Base-by-base conservation (phyloP, 2,113 vertebrate species). In the Acrocephalus kingi region DNA sequence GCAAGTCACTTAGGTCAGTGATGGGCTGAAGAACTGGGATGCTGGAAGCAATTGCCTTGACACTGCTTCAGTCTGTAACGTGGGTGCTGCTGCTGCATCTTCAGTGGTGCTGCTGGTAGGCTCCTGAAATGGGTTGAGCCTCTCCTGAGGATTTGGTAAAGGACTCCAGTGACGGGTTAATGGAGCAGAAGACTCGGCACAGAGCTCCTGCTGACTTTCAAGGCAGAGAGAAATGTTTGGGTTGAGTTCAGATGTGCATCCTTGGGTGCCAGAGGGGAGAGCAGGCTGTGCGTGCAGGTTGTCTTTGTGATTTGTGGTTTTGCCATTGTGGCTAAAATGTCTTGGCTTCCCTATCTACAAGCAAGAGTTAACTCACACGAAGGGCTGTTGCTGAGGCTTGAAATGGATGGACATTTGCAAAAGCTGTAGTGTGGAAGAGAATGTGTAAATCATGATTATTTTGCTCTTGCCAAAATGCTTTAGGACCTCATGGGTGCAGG, bases 331-430 rank as follows among this genome's bases (percentile, higher is more conserved):
- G 35, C 22, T 75, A n/a, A 63, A 37, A 21, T 30, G 7, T 30
- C 14, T 79, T 54, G n/a, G 23, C 5, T 80, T 82, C 22, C 6
- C 10, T 51, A 6, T 66, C 31, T 51, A 9, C 31, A 35, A 21
- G 33, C 35, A 74, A 13, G 67, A 51, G 51, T 85, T 76, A 62
- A 73, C 19, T 79, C 25, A 33, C 4, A 6, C 24, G 25, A 28
- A 63, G 23, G 31, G 30, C 30, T 74, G 14, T 59, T 21, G 9
- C 28, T 75, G 37, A 71, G 39, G 27, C 48, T 93, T 89, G 28
- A 87, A 75, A 84, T 49, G 56, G 54, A 37, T 79, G 28, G 11
- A 39, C 46, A 33, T 89, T 89, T 87, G 28, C 30, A 89, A 94
- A 91, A 94, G 28, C 3, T 37, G 11, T 56, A 71, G 28, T 1